Evolutionary conservation across 2,113 vertebrate genomes (phyloP).

Genomic region (Dromaius novaehollandiae): DNA sequence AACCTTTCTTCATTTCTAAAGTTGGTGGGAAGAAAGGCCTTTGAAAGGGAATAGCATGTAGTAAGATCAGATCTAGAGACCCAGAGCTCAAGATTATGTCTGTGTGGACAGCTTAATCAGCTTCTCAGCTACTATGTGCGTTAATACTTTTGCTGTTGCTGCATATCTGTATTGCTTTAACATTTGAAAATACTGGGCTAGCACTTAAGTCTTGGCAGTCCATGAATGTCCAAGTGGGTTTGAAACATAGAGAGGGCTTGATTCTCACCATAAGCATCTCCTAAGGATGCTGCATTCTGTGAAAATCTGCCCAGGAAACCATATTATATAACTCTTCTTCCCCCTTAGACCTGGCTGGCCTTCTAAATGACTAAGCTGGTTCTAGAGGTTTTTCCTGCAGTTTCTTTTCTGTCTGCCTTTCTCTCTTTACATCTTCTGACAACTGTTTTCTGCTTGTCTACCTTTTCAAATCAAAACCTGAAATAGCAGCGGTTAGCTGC

Average conservation of each 20-base stretch:
- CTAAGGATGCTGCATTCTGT: not conserved
- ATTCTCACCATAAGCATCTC: not conserved
- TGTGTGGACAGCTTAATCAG: not conserved
- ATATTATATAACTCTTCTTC: not conserved
- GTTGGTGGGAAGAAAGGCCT: not conserved
- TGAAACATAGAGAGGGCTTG: not conserved
- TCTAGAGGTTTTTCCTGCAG: not conserved
- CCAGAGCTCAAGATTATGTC: not conserved
- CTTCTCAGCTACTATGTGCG: not conserved
- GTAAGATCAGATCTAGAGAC: not conserved
- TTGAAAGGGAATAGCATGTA: not conserved
- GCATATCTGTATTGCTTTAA: not conserved
- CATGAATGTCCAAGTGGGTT: not conserved
- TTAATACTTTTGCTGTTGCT: not conserved
- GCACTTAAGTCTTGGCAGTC: not conserved
- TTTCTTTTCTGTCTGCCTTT: not conserved
- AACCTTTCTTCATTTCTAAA: not conserved
- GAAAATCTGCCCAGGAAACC: not conserved
- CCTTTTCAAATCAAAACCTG: not conserved
- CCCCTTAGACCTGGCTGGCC: not conserved
- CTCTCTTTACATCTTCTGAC: not conserved
- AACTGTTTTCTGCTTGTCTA: conserved; percentile 24
- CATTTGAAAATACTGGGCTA: not conserved
- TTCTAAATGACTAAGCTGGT: not conserved
- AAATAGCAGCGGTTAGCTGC: not conserved